Percentiles rank a stretch among this genome's conserved stretches.
phyloP scores from a whole-genome alignment of 92 coral and sea anemone genomes.

The Actinostola sp. region DNA sequence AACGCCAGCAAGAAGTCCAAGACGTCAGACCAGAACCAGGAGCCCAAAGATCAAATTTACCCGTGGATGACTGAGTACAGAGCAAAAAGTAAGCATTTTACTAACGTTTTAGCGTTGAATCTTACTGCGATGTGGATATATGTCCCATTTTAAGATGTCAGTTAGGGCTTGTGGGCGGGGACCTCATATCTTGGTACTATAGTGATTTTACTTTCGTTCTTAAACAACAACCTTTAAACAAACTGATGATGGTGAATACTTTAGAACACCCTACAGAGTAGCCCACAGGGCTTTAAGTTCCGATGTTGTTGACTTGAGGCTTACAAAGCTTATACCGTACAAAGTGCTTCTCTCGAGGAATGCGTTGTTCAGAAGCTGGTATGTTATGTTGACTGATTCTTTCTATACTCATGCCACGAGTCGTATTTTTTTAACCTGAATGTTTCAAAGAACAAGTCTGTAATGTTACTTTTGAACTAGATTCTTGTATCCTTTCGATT shows the following conservation, averaged over 20 bases:
- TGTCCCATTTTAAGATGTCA: constrained; percentile 14
- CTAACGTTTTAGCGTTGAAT: neutral
- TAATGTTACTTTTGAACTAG: too few species aligned
- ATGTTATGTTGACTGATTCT: too few species aligned
- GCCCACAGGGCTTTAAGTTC: too few species aligned
- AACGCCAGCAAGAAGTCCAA: constrained; percentile 6
- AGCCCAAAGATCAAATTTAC: constrained; percentile 39
- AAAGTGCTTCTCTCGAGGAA: too few species aligned
- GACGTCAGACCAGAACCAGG: neutral
- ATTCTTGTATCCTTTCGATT: too few species aligned
- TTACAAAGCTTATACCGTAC: too few species aligned
- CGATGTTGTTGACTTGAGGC: too few species aligned
- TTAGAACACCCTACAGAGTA: neutral
- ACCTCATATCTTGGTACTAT: neutral
- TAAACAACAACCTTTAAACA: neutral
- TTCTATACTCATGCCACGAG: too few species aligned
- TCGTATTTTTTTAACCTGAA: too few species aligned
- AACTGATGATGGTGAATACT: neutral
- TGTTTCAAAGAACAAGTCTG: too few species aligned
- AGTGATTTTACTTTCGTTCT: neutral
- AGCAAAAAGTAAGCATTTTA: constrained; percentile 69
- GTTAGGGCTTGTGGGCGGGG: constrained; percentile 14
- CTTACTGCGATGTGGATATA: neutral
- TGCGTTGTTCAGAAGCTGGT: too few species aligned
- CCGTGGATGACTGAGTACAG: constrained; percentile 99